Conservation (phyloP, 2,888 invertebrate genomes). For the Temnothorax rugatulus region DNA sequence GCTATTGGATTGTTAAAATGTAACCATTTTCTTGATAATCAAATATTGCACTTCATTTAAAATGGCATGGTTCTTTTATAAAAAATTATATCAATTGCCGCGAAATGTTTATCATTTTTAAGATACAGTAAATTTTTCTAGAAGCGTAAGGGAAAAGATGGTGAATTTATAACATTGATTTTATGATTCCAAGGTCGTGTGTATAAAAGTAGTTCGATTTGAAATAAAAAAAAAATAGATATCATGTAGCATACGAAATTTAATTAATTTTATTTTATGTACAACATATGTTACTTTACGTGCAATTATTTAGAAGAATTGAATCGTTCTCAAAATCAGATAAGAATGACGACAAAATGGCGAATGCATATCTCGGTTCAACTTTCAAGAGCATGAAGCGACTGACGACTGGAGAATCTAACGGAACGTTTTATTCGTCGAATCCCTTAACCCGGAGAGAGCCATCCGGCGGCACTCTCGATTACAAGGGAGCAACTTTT, state of each 20-base stretch:
- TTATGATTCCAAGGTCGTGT: neutral
- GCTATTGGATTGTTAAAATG: neutral
- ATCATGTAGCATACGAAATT: neutral
- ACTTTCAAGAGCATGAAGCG: neutral
- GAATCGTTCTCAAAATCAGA: neutral
- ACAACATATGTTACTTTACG: neutral
- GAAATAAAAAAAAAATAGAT: neutral
- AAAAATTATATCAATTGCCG: neutral
- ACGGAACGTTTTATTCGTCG: conserved; percentile 51
- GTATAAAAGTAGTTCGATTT: neutral
- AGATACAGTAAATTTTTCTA: neutral
- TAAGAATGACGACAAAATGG: conserved; percentile 4
- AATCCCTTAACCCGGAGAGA: conserved; percentile 25
- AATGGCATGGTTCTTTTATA: neutral
- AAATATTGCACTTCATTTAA: neutral
- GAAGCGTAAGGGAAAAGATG: neutral
- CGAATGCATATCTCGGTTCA: conserved; percentile 24
- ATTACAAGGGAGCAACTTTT: conserved; percentile 66
- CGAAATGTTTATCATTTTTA: neutral
- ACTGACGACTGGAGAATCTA: neutral
- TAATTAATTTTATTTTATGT: neutral
- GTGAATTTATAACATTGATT: neutral
- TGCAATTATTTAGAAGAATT: neutral
- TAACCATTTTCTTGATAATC: neutral
- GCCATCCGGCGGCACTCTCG: conserved; percentile 42